Evolutionary conservation across 2,797 vertebrate species (phyloP).

Genomic region (Craterocephalus amniculus): DNA sequence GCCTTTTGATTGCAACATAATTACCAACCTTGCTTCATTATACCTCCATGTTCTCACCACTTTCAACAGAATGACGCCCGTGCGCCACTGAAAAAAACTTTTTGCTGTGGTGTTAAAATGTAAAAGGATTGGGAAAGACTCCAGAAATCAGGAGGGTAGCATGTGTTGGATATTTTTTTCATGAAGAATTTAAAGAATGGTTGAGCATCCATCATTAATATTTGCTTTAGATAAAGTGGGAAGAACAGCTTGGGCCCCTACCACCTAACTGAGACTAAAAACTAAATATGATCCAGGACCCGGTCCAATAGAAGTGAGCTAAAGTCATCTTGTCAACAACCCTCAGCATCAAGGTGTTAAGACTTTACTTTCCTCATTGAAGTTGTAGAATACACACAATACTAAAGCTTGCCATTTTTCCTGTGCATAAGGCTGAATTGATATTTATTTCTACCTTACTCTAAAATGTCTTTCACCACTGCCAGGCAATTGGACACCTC

Average conservation of each 20-base stretch:
- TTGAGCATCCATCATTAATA: conserved; percentile 44
- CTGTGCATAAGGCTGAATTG: conserved; percentile 44
- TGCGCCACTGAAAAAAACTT: neutral
- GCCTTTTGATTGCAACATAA: neutral
- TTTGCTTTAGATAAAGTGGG: conserved; percentile 67
- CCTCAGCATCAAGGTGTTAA: conserved; percentile 38
- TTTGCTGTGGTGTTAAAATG: conserved; percentile 1
- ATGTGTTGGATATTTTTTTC: conserved; percentile 40
- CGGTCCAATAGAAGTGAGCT: conserved; percentile 27
- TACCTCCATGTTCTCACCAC: neutral
- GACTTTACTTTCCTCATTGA: conserved; percentile 24
- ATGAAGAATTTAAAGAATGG: conserved; percentile 63
- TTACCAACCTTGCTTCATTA: neutral
- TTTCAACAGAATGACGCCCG: neutral
- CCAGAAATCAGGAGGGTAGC: conserved; percentile 28
- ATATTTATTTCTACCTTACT: conserved; percentile 49
- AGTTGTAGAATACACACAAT: conserved; percentile 34
- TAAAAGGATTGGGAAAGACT: conserved; percentile 7
- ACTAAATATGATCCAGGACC: conserved; percentile 17
- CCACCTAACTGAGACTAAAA: conserved; percentile 6
- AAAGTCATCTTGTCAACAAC: conserved; percentile 46
- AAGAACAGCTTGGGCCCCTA: conserved; percentile 40
- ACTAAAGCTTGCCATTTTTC: conserved; percentile 49
- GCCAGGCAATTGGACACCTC: conserved; percentile 50
- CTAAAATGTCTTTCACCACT: conserved; percentile 59